phyloP scores from a whole-genome alignment of 2,797 vertebrate genomes.

The Pseudotriccus pelzelni region DNA sequence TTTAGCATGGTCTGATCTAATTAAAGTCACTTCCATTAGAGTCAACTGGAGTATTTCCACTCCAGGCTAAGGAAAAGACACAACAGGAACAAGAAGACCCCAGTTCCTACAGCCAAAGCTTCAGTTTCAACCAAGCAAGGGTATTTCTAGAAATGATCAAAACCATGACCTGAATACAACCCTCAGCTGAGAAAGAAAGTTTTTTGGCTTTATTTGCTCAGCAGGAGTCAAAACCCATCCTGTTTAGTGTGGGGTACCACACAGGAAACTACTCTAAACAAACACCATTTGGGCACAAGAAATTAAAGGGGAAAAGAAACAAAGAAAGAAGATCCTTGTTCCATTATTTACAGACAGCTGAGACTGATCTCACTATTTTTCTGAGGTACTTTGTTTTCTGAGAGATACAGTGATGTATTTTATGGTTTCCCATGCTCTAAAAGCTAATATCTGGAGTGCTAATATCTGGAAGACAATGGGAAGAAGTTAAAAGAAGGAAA shows the following conservation, averaged over 20 bases:
- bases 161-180: neutral
- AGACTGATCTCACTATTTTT: neutral
- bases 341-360: neutral
- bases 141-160: neutral
- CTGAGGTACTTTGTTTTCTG: neutral
- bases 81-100: neutral
- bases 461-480: neutral
- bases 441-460: neutral
- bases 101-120: neutral
- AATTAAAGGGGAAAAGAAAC: neutral
- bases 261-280: neutral
- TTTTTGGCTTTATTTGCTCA: neutral
- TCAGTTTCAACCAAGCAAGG: neutral
- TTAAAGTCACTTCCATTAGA: slow-evolving; percentile 32
- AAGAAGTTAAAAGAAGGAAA: neutral
- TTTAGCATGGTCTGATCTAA: slow-evolving; percentile 34
- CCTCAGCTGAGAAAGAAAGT: neutral
- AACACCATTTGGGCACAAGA: neutral
- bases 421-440: neutral
- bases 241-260: neutral
- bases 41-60: slow-evolving; percentile 2
- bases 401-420: neutral
- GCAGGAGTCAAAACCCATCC: neutral
- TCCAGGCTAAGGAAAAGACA: neutral
- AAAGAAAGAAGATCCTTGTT: neutral